Percentiles rank a stretch among this genome's conserved stretches.
Evolutionary conservation across 2,797 vertebrate species (phyloP).

Genomic region (Fundulus diaphanus): DNA sequence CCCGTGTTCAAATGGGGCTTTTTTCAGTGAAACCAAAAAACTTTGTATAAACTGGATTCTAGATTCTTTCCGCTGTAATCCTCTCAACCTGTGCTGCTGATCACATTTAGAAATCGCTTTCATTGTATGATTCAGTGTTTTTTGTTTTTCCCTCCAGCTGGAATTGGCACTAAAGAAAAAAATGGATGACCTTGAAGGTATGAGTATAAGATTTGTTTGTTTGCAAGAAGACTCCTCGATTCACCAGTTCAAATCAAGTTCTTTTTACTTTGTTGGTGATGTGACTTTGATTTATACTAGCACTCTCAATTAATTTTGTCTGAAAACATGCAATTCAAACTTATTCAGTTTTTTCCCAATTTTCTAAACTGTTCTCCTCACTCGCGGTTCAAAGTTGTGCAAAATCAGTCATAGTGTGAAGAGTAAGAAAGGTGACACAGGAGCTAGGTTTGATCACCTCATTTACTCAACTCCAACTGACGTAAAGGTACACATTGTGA

Average conservation of each 20-base stretch:
- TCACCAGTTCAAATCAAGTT: neutral
- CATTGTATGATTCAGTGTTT: neutral
- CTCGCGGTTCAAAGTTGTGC: no score
- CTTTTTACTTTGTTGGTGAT: neutral
- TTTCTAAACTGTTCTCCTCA: no score
- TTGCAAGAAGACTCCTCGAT: neutral
- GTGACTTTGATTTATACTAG: neutral
- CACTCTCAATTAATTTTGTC: neutral
- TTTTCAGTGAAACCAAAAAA: no score
- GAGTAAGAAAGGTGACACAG: no score
- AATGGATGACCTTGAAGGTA: conserved; percentile 93
- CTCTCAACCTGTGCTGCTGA: conserved; percentile 1
- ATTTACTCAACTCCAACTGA: no score
- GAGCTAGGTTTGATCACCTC: no score
- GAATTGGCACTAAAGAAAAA: conserved; percentile 90
- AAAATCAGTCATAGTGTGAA: no score
- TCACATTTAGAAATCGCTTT: neutral
- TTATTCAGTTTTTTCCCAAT: neutral
- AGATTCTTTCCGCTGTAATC: conserved; percentile 18
- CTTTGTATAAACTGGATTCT: no score
- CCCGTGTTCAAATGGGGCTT: no score
- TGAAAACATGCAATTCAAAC: neutral
- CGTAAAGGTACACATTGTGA: no score
- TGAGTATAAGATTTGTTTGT: neutral
- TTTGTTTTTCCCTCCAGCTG: conserved; percentile 79